Evolutionary conservation across 2,888 invertebrate genomes (phyloP).

Genomic region (Pheosia tremula): DNA sequence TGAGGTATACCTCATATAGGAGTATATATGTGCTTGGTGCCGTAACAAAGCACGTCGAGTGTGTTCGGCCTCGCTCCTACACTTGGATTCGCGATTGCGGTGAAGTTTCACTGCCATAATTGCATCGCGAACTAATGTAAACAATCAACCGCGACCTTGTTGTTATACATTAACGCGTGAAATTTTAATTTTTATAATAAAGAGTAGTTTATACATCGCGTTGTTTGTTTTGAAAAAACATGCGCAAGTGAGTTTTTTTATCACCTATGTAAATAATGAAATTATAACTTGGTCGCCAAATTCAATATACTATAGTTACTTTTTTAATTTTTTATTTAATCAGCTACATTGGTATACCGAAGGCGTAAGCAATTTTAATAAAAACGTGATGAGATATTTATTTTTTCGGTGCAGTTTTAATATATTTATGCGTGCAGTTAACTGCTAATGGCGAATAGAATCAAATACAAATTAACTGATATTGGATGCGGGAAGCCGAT

Average conservation of each 20-base stretch:
- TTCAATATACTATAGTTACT: too few species aligned
- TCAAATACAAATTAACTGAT: constrained; percentile 15
- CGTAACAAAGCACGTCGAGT: constrained; percentile 6
- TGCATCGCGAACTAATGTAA: neutral
- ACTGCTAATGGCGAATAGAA: constrained; percentile 13
- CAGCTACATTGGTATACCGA: too few species aligned
- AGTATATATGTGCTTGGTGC: neutral
- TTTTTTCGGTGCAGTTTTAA: constrained; percentile 13
- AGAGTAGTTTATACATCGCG: too few species aligned
- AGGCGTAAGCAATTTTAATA: too few species aligned
- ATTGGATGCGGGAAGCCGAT: neutral
- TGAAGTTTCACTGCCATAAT: constrained; percentile 8
- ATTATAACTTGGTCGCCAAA: too few species aligned
- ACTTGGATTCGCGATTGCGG: constrained; percentile 1
- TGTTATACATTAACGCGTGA: neutral
- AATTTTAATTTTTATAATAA: too few species aligned
- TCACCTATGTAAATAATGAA: too few species aligned
- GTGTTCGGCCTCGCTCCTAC: constrained; percentile 12
- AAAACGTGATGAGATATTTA: constrained; percentile 8
- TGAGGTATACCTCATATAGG: too few species aligned
- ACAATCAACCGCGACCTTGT: neutral
- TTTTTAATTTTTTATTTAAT: too few species aligned
- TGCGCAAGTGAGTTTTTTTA: too few species aligned
- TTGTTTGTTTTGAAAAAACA: too few species aligned
- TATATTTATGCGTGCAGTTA: constrained; percentile 8